Percentiles rank a stretch among this genome's conserved stretches.
Evolutionary conservation across 2,888 invertebrate genomes (phyloP).

Genomic region (Autographa gamma): DNA sequence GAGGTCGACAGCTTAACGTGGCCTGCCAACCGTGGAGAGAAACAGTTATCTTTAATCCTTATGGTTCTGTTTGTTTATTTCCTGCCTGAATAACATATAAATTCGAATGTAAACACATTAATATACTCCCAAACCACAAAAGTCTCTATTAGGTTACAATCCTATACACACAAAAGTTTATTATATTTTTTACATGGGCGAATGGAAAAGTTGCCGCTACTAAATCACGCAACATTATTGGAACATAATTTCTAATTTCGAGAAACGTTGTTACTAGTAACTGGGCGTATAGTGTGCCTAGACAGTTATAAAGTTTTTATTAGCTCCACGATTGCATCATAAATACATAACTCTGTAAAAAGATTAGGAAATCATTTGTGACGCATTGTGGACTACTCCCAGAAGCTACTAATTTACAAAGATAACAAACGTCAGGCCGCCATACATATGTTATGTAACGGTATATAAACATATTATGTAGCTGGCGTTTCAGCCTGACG

Average conservation of each 20-base stretch:
- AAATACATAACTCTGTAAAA: slow-evolving; percentile 19
- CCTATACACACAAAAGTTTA: too few relatives aligned
- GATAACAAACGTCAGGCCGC: neutral
- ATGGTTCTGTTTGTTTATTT: slow-evolving; percentile 11
- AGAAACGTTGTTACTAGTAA: too few relatives aligned
- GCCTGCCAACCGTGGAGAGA: slow-evolving; percentile 19
- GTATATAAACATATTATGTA: slow-evolving; percentile 24
- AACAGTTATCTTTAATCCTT: slow-evolving; percentile 44
- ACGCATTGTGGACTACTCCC: slow-evolving; percentile 3
- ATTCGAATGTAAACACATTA: slow-evolving; percentile 18
- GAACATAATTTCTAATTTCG: too few relatives aligned
- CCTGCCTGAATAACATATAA: slow-evolving; percentile 19
- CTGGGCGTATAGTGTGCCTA: too few relatives aligned
- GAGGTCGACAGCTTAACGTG: slow-evolving; percentile 36
- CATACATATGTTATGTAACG: slow-evolving; percentile 14
- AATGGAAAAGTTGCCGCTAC: too few relatives aligned
- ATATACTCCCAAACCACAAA: neutral
- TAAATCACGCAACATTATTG: too few relatives aligned
- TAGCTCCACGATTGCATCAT: slow-evolving; percentile 12
- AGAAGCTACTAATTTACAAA: slow-evolving; percentile 29
- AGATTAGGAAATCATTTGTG: slow-evolving; percentile 2
- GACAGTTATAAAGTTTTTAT: too few relatives aligned
- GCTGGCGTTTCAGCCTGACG: slow-evolving; percentile 19
- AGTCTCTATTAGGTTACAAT: too few relatives aligned
- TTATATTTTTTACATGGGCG: too few relatives aligned